Conservation (phyloP, 2,888 invertebrate species). For the Ischnura elegans region DNA sequence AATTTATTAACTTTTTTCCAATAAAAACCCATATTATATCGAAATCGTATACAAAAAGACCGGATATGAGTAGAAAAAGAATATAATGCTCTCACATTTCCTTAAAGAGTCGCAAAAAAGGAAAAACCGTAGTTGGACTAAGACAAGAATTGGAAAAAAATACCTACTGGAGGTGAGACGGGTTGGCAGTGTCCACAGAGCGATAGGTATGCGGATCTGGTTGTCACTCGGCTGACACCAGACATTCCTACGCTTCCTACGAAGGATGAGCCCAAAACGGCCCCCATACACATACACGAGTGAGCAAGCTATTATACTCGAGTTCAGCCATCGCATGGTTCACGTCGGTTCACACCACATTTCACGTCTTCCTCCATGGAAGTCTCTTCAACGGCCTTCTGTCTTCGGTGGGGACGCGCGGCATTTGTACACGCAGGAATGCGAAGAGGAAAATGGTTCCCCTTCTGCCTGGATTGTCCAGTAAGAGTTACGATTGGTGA, state of each 20-base stretch:
- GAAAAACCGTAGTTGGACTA: too few relatives aligned
- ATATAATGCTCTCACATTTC: too few relatives aligned
- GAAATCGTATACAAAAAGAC: too few relatives aligned
- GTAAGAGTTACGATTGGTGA: neutral
- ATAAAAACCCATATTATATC: too few relatives aligned
- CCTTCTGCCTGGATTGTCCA: neutral
- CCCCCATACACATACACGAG: too few relatives aligned
- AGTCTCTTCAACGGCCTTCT: neutral
- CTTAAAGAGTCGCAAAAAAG: too few relatives aligned
- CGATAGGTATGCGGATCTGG: neutral
- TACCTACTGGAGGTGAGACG: neutral
- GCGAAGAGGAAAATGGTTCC: neutral
- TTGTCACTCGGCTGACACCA: neutral
- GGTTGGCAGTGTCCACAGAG: neutral
- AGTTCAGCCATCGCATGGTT: neutral
- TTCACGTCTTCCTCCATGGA: neutral
- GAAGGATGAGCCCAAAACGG: too few relatives aligned
- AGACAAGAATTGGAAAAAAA: too few relatives aligned
- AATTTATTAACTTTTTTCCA: too few relatives aligned
- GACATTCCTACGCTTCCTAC: neutral
- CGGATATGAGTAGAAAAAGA: too few relatives aligned
- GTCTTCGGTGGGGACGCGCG: neutral
- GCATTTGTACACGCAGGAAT: neutral
- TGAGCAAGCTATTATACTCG: too few relatives aligned
- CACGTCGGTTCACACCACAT: neutral